phyloP scores from a whole-genome alignment of 2,888 invertebrate species.

The Rhagonycha fulva region DNA sequence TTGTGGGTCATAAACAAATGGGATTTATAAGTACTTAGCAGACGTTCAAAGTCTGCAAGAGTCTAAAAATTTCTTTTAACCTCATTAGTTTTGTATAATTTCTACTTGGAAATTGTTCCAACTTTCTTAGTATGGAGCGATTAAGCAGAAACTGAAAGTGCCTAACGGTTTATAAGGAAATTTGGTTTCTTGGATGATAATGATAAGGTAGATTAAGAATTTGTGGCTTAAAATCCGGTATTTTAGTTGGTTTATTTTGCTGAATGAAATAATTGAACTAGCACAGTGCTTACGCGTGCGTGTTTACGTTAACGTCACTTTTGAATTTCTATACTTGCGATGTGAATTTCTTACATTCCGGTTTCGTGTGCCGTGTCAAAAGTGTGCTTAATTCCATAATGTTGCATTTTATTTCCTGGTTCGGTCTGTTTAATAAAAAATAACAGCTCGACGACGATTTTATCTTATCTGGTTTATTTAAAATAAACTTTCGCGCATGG shows the following conservation, averaged over 20 bases:
- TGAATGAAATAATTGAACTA: background rate
- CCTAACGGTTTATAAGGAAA: background rate
- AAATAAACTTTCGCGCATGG: background rate
- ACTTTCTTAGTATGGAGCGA: background rate
- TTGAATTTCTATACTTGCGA: conserved; percentile 24
- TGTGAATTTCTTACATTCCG: background rate
- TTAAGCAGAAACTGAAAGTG: background rate
- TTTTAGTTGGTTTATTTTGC: background rate
- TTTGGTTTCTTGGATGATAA: background rate
- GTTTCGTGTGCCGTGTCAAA: background rate
- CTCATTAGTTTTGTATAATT: background rate
- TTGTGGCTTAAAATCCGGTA: background rate
- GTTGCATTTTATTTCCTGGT: background rate
- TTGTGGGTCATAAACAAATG: background rate
- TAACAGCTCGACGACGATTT: background rate
- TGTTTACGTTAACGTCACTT: conserved; percentile 29
- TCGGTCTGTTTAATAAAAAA: background rate
- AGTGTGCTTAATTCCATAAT: background rate
- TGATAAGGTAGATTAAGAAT: background rate
- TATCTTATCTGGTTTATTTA: background rate
- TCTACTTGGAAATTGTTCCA: background rate
- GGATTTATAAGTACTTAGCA: background rate
- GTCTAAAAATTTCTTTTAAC: background rate
- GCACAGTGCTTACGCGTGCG: conserved; percentile 28
- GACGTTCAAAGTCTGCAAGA: background rate